Evolutionary conservation across 2,888 invertebrate species (phyloP).

Genomic region (Ormyrus pomaceus): DNA sequence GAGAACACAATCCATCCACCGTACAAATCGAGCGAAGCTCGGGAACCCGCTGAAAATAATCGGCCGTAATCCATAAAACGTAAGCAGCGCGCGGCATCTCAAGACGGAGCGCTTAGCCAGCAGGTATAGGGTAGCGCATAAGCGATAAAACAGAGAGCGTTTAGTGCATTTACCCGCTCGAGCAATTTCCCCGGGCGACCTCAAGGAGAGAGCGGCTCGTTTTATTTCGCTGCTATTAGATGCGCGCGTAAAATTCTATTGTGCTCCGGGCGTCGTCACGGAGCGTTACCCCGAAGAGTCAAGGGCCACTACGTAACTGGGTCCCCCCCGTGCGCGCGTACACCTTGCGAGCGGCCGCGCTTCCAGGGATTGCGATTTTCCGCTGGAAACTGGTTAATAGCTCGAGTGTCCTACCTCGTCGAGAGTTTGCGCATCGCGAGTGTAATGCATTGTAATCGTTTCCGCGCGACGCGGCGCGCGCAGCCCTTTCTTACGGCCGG

Average conservation of each 20-base stretch:
- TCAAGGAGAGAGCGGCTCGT: neutral
- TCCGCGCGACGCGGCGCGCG: too few species aligned
- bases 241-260: slow-evolving; percentile 45
- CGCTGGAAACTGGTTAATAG: slow-evolving; percentile 60
- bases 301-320: slow-evolving; percentile 41
- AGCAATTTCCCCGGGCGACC: slow-evolving; percentile 22
- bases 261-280: slow-evolving; percentile 31
- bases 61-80: too few species aligned
- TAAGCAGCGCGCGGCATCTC: too few species aligned
- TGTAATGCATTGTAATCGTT: too few species aligned
- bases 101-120: too few species aligned
- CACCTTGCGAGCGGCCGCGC: slow-evolving; percentile 4
- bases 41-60: too few species aligned
- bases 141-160: neutral
- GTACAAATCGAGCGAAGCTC: too few species aligned
- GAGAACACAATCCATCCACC: too few species aligned
- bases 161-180: slow-evolving; percentile 24
- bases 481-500: neutral
- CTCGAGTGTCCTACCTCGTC: slow-evolving; percentile 40
- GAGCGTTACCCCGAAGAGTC: slow-evolving; percentile 31
- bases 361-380: slow-evolving; percentile 58
- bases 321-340: neutral
- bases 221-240: slow-evolving; percentile 37
- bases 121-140: too few species aligned
- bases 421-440: slow-evolving; percentile 52